Conservation (phyloP, 2,113 vertebrate species). For the Leucoraja erinaceus region DNA sequence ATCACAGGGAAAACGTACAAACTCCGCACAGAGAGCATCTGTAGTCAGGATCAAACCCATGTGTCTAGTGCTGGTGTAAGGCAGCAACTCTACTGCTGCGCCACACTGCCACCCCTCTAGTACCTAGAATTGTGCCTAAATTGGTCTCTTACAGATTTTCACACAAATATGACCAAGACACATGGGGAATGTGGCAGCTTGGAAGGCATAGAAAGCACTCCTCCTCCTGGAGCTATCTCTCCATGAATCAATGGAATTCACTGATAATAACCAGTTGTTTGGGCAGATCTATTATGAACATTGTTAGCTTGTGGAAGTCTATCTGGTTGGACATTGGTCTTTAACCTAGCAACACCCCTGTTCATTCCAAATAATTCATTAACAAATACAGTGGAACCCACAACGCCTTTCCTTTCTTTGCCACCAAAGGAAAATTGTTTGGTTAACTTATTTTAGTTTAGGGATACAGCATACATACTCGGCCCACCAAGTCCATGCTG, state of each 20-base stretch:
- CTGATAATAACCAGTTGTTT: background rate
- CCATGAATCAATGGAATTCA: background rate
- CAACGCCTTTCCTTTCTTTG: background rate
- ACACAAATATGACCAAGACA: background rate
- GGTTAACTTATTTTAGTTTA: too few species aligned
- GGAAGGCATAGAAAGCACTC: background rate
- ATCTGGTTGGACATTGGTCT: background rate
- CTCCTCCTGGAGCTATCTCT: background rate
- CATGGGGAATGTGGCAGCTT: background rate
- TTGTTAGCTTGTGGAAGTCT: background rate
- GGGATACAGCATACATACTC: too few species aligned
- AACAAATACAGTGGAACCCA: background rate
- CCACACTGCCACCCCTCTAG: too few species aligned
- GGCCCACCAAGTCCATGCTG: too few species aligned
- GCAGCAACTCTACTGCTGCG: too few species aligned
- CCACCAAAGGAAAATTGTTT: background rate
- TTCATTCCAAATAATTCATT: background rate
- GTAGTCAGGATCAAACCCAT: too few species aligned
- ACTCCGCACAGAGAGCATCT: too few species aligned
- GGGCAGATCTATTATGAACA: too few species aligned
- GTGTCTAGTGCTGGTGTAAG: too few species aligned
- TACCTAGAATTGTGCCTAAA: too few species aligned
- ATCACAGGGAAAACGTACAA: too few species aligned
- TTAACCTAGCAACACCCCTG: background rate
- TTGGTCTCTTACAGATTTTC: background rate